phyloP scores from a whole-genome alignment of 2,797 vertebrate genomes.

The Lutra lutra region DNA sequence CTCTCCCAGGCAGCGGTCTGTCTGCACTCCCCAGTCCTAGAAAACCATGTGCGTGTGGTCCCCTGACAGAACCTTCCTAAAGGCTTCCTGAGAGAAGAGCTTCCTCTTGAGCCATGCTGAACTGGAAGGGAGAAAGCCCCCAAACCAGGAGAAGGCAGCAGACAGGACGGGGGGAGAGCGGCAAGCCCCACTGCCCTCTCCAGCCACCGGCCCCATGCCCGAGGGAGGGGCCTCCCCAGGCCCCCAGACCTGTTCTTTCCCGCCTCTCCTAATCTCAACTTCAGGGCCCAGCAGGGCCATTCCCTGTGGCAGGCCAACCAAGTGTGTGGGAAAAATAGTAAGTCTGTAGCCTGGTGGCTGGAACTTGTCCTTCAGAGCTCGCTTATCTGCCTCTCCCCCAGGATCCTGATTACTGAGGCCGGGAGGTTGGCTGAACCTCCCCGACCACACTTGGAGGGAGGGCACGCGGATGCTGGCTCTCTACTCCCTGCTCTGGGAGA shows the following conservation, averaged over 20 bases:
- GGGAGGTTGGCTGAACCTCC: slow-evolving; percentile 77
- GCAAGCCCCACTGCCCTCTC: neutral
- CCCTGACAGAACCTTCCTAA: neutral
- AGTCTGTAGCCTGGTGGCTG: slow-evolving; percentile 61
- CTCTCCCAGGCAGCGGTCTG: rapidly evolving
- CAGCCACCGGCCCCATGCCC: neutral
- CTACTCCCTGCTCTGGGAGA: neutral
- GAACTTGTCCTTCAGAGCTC: slow-evolving; percentile 50
- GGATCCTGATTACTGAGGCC: slow-evolving; percentile 82
- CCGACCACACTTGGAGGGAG: slow-evolving; percentile 64
- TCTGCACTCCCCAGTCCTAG: neutral
- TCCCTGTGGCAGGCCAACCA: slow-evolving; percentile 24
- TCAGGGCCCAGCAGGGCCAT: neutral
- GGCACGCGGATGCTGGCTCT: neutral
- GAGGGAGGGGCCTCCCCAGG: neutral
- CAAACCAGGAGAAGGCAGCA: neutral
- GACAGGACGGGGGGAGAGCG: neutral
- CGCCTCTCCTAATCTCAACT: neutral
- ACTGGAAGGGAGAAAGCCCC: neutral
- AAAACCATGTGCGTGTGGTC: neutral
- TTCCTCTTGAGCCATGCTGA: neutral
- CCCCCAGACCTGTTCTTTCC: neutral
- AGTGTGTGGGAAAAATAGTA: slow-evolving; percentile 45
- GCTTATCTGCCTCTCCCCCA: slow-evolving; percentile 78
- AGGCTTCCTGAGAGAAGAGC: neutral